phyloP scores from a whole-genome alignment of 2,797 vertebrate species.

The Pantherophis alleghaniensis region DNA sequence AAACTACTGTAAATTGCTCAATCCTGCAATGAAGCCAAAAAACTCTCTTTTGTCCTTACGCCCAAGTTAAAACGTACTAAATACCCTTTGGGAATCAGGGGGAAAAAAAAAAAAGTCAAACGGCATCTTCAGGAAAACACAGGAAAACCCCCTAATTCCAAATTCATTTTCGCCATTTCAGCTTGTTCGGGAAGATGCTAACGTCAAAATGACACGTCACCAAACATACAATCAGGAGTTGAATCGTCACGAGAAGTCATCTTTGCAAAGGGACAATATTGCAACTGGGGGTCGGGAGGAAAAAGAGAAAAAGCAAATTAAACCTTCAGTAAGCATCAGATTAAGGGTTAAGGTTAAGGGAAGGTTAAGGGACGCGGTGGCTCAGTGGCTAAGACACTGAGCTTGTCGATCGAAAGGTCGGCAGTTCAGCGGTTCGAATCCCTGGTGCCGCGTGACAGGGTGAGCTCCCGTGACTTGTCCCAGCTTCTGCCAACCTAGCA shows the following conservation, averaged over 20 bases:
- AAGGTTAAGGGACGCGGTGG: no score
- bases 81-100: not conserved
- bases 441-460: no score
- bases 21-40: not conserved
- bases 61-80: not conserved
- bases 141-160: constrained; percentile 12
- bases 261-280: constrained; percentile 76
- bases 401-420: no score
- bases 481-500: no score
- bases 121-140: not conserved
- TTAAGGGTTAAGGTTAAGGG: no score
- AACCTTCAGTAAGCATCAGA: not conserved
- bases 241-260: constrained; percentile 52
- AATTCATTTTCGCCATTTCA: not conserved
- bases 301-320: not conserved
- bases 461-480: no score
- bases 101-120: not conserved
- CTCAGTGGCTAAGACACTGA: no score
- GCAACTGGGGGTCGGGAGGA: constrained; percentile 66
- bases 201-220: not conserved
- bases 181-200: constrained; percentile 5
- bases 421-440: no score
- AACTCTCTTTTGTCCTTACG: not conserved
- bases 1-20: not conserved
- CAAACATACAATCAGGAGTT: fast-evolving